phyloP scores from a whole-genome alignment of 2,797 vertebrate species.

The Mormyrus hasselquistii region DNA sequence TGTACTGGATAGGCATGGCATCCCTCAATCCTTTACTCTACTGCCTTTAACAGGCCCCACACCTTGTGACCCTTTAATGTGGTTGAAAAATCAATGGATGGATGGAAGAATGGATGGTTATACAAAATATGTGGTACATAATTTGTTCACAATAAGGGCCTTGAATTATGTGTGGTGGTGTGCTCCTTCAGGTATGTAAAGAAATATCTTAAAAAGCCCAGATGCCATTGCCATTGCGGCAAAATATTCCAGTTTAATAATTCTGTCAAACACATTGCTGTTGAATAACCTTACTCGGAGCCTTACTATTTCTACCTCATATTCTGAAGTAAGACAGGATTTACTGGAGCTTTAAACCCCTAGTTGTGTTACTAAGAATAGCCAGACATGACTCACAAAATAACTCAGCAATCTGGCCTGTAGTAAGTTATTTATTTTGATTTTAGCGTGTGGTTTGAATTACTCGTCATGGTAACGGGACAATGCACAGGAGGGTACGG shows the following conservation, averaged over 20 bases:
- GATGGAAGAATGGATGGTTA: not conserved
- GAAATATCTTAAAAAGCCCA: not conserved
- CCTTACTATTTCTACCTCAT: not conserved
- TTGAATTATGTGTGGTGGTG: not conserved
- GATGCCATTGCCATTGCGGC: not conserved
- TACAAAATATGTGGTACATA: not conserved
- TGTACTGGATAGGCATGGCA: not conserved
- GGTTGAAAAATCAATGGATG: not conserved
- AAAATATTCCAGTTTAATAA: not conserved
- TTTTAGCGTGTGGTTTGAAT: slow-evolving; percentile 14
- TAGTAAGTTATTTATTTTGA: slow-evolving; percentile 36
- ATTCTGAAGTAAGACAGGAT: slow-evolving; percentile 23
- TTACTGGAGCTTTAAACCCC: slow-evolving; percentile 50
- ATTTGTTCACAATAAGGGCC: not conserved
- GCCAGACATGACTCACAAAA: slow-evolving; percentile 56
- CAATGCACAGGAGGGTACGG: slow-evolving; percentile 17
- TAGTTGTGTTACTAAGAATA: slow-evolving; percentile 53
- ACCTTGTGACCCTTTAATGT: not conserved
- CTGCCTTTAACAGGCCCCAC: not conserved
- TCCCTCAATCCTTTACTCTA: not conserved
- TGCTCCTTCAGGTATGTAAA: not conserved
- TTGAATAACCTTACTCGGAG: not conserved
- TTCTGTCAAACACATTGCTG: not conserved
- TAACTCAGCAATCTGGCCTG: slow-evolving; percentile 29
- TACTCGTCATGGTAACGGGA: slow-evolving; percentile 40